A percentile compares a stretch with the other conserved stretches of the same genome.
phyloP scores from a whole-genome alignment of 2,113 vertebrate genomes.

The Xyrauchen texanus region DNA sequence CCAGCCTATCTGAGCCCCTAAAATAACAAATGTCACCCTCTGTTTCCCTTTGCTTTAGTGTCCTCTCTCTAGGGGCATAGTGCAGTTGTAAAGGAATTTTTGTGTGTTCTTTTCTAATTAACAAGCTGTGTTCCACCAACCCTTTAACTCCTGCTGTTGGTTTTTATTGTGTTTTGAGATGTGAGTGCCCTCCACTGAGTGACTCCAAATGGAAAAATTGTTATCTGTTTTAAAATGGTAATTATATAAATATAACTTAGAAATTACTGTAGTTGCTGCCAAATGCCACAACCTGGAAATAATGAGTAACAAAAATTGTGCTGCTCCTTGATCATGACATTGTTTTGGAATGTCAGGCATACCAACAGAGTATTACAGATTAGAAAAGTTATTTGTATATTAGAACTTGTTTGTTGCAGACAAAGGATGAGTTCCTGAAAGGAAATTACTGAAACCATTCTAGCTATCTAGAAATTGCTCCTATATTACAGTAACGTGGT shows the following conservation, averaged over 20 bases:
- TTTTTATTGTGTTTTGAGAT: slow-evolving; percentile 36
- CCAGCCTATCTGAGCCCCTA: slow-evolving; percentile 34
- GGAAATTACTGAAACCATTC: background rate
- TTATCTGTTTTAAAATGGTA: background rate
- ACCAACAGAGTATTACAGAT: background rate
- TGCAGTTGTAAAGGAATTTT: background rate
- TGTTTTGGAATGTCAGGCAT: background rate
- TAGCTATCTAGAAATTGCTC: no score
- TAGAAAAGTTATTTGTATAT: background rate
- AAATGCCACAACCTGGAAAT: background rate
- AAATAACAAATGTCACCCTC: slow-evolving; percentile 53
- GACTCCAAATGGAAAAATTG: background rate
- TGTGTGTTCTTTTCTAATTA: slow-evolving; percentile 30
- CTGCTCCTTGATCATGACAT: background rate
- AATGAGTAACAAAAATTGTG: background rate
- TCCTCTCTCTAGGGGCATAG: slow-evolving; percentile 26
- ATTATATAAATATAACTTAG: no score
- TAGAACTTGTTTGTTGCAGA: background rate
- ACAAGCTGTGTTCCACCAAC: slow-evolving; percentile 1
- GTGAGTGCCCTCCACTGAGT: background rate
- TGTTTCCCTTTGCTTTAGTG: slow-evolving; percentile 45
- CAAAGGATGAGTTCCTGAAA: background rate
- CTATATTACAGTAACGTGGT: no score
- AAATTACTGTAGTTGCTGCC: no score
- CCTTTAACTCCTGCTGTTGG: slow-evolving; percentile 1